Evolutionary conservation across 2,113 vertebrate species (phyloP).

Genomic region (Myocastor coypus): DNA sequence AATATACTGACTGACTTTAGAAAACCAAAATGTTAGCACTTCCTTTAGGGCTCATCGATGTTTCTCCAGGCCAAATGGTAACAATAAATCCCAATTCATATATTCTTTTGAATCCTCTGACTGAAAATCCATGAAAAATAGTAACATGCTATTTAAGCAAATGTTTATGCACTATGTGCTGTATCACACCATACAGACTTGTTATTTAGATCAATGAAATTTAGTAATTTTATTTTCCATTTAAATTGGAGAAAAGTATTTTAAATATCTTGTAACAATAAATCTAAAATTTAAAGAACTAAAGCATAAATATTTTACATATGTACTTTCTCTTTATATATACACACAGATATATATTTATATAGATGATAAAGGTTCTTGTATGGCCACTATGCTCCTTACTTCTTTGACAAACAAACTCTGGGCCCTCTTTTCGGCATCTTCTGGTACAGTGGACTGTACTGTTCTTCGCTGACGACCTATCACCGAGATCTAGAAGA

Average conservation of each 20-base stretch:
- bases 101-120: constrained; percentile 18
- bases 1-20: neutral
- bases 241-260: neutral
- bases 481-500: constrained; percentile 91
- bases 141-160: neutral
- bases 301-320: neutral
- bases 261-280: neutral
- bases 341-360: neutral
- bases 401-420: constrained; percentile 98
- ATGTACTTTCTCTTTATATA: neutral
- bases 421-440: constrained; percentile 93
- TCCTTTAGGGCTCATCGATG: constrained; percentile 18
- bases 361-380: neutral
- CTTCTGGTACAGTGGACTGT: constrained; percentile 94
- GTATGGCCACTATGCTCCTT: constrained; percentile 29
- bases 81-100: constrained; percentile 32
- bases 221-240: constrained; percentile 40
- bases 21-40: constrained; percentile 14
- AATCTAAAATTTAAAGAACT: neutral
- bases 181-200: neutral
- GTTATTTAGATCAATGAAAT: neutral
- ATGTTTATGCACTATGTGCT: neutral
- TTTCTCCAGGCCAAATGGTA: neutral
- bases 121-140: constrained; percentile 21
- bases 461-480: constrained; percentile 93